A percentile compares a stretch with the other conserved stretches of the same genome.
phyloP scores from a whole-genome alignment of 2,113 vertebrate species.

The Cavia porcellus region DNA sequence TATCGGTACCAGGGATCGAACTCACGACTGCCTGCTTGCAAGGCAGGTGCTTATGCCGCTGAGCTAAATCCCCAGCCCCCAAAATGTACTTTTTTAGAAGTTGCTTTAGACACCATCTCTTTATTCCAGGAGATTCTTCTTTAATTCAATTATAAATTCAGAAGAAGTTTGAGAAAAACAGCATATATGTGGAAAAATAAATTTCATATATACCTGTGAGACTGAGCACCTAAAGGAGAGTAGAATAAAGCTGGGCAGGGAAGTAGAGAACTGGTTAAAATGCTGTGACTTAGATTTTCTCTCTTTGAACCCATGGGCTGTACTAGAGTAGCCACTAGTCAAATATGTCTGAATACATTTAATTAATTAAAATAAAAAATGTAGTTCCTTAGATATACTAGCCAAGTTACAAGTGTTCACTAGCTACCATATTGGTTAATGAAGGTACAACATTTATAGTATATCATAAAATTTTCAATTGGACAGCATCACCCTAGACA shows the following conservation, averaged over 20 bases:
- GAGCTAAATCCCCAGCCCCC: too few species aligned
- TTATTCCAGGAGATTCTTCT: slow-evolving; percentile 14
- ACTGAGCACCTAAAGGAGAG: not conserved
- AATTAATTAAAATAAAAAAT: not conserved
- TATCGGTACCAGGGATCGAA: too few species aligned
- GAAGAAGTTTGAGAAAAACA: not conserved
- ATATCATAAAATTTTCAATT: not conserved
- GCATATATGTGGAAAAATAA: not conserved
- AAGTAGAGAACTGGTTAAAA: not conserved
- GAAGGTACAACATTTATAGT: not conserved
- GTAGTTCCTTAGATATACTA: not conserved
- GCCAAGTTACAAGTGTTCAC: not conserved
- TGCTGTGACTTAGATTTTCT: not conserved
- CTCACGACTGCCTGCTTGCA: too few species aligned
- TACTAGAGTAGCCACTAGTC: not conserved
- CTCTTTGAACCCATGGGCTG: not conserved
- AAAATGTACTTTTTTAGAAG: not conserved
- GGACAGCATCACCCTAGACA: not conserved
- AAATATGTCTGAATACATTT: not conserved
- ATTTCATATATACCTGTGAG: not conserved
- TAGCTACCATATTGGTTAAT: not conserved
- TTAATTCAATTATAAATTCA: not conserved
- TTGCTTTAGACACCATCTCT: not conserved
- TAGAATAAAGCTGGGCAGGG: not conserved
- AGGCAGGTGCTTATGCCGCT: too few species aligned